Percentiles rank a stretch among this genome's conserved stretches.
Evolutionary conservation across 2,888 invertebrate genomes (phyloP).

Genomic region (Cistogaster globosa): DNA sequence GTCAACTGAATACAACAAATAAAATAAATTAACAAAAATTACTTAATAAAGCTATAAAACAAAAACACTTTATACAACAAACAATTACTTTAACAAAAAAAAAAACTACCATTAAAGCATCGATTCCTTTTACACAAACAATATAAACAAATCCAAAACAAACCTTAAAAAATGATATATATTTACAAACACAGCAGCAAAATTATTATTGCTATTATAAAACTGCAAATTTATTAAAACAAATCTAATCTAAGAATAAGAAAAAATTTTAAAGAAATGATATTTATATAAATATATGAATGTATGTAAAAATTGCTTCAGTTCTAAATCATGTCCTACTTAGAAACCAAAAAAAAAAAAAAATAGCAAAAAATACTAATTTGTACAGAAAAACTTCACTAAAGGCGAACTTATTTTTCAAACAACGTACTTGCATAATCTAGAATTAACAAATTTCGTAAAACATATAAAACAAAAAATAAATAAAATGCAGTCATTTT

Average conservation of each 20-base stretch:
- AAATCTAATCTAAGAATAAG: slow-evolving; percentile 21
- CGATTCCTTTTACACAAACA: slow-evolving; percentile 64
- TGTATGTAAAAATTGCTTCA: slow-evolving; percentile 40
- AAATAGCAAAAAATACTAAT: slow-evolving; percentile 2
- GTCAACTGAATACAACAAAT: slow-evolving; percentile 45
- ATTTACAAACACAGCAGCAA: slow-evolving; percentile 37
- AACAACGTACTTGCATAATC: neutral
- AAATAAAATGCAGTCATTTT: neutral
- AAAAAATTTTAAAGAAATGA: neutral
- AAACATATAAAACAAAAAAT: neutral
- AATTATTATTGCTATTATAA: slow-evolving; percentile 11
- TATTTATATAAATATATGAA: slow-evolving; percentile 25
- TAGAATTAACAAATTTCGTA: neutral
- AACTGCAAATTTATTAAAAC: slow-evolving; percentile 38
- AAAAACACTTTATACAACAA: slow-evolving; percentile 65
- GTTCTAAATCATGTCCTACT: slow-evolving; percentile 51
- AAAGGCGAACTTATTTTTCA: slow-evolving; percentile 22
- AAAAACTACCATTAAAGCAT: slow-evolving; percentile 55
- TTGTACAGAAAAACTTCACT: neutral
- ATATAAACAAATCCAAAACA: slow-evolving; percentile 30
- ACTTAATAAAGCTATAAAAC: neutral
- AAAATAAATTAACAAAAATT: slow-evolving; percentile 15
- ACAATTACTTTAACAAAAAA: slow-evolving; percentile 29
- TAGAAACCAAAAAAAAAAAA: neutral
- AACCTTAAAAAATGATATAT: slow-evolving; percentile 14